Evolutionary conservation across 2,113 vertebrate species (phyloP).

Genomic region (Colinus virginianus): DNA sequence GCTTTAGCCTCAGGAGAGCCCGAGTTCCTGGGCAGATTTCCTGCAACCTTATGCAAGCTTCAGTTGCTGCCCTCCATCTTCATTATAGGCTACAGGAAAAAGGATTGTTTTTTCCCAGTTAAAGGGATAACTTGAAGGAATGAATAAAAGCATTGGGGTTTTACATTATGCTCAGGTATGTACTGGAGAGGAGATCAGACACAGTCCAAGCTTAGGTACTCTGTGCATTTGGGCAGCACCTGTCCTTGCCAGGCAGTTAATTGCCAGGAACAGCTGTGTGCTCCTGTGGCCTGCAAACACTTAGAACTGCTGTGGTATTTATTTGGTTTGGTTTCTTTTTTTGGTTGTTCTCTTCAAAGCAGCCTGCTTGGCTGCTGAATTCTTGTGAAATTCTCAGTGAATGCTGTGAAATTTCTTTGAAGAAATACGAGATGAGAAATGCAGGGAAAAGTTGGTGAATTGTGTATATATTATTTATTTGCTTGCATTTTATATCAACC

Average conservation of each 20-base stretch:
- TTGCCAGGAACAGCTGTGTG: background rate
- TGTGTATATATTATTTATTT: background rate
- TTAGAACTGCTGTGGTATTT: background rate
- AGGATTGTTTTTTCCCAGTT: rapidly evolving
- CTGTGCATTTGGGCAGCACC: rapidly evolving
- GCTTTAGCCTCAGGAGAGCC: background rate
- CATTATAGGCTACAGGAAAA: rapidly evolving
- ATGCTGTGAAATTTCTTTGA: background rate
- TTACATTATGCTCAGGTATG: rapidly evolving
- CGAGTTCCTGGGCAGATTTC: background rate
- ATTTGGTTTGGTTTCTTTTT: background rate
- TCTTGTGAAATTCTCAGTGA: background rate
- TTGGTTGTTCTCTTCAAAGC: background rate
- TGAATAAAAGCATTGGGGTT: background rate
- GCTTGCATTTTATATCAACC: background rate
- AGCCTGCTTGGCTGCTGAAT: background rate
- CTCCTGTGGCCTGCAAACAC: background rate
- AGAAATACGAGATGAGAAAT: rapidly evolving
- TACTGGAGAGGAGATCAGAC: background rate
- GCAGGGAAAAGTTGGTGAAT: background rate
- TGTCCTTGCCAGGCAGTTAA: background rate
- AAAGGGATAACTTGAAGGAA: background rate
- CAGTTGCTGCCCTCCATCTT: background rate
- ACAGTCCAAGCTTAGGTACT: rapidly evolving
- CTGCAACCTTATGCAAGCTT: background rate